phyloP scores from a whole-genome alignment of 2,113 vertebrate genomes.

The Trochalopteron elliotii region DNA sequence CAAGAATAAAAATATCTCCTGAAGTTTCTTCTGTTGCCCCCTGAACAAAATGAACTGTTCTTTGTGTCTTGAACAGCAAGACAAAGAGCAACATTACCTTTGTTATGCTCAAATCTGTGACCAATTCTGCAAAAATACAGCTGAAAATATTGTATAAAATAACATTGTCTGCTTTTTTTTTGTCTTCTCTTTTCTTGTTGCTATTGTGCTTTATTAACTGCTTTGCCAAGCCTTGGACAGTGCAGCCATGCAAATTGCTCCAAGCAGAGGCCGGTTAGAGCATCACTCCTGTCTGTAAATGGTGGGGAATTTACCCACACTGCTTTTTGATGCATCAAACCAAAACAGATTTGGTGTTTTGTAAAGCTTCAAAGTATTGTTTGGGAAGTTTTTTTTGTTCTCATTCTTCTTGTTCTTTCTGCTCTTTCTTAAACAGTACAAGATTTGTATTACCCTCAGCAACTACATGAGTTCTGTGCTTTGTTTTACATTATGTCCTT shows the following conservation, averaged over 20 bases:
- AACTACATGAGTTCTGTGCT: neutral
- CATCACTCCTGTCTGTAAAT: neutral
- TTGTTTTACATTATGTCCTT: neutral
- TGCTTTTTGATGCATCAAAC: neutral
- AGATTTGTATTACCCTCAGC: neutral
- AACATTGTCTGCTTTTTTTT: neutral
- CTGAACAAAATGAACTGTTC: neutral
- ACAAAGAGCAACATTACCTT: neutral
- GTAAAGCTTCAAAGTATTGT: neutral
- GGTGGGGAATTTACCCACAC: neutral
- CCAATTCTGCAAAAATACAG: neutral
- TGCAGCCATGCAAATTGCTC: neutral
- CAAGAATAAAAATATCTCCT: neutral
- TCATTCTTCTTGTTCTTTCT: neutral
- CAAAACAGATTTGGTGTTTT: neutral
- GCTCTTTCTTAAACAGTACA: neutral
- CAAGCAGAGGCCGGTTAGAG: neutral
- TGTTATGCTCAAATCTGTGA: neutral
- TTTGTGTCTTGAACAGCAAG: neutral
- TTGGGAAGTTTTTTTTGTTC: constrained; percentile 5
- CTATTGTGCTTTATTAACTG: neutral
- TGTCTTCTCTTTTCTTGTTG: neutral
- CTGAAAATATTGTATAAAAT: neutral
- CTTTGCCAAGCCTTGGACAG: neutral
- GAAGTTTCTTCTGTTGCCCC: neutral